phyloP scores from a whole-genome alignment of 1,140 invertebrate species.

The Hyposmocoma kahamanoa region DNA sequence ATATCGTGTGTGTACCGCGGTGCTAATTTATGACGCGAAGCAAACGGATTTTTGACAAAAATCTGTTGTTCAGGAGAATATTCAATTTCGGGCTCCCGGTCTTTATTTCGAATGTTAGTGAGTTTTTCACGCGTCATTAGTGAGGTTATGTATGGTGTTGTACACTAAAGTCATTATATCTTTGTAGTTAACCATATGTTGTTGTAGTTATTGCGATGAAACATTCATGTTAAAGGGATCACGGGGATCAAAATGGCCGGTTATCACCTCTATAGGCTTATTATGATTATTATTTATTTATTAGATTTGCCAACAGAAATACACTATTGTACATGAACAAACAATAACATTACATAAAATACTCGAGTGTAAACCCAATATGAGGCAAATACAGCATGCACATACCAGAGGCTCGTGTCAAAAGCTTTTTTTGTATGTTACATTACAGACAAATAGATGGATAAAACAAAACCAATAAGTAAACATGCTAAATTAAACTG shows the following conservation, averaged over 20 bases:
- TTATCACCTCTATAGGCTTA: slow-evolving; percentile 25
- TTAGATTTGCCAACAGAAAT: too few species aligned
- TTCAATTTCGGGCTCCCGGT: slow-evolving; percentile 20
- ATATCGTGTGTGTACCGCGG: slow-evolving; percentile 23
- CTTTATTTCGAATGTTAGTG: slow-evolving; percentile 19
- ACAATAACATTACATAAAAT: too few species aligned
- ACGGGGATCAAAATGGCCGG: slow-evolving; percentile 21
- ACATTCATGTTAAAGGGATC: slow-evolving; percentile 19
- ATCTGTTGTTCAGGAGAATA: slow-evolving; percentile 19
- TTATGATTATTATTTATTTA: too few species aligned
- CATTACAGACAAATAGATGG: too few species aligned
- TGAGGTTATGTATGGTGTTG: slow-evolving; percentile 17
- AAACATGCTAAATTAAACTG: too few species aligned
- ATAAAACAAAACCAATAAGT: too few species aligned
- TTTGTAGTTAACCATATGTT: slow-evolving; percentile 16
- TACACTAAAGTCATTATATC: slow-evolving; percentile 18
- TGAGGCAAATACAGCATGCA: too few species aligned
- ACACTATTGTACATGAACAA: too few species aligned
- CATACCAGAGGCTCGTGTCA: too few species aligned
- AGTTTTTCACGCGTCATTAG: slow-evolving; percentile 10
- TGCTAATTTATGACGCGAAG: slow-evolving; percentile 20
- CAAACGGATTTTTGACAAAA: slow-evolving; percentile 21
- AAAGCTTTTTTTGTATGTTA: too few species aligned
- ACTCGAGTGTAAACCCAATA: too few species aligned
- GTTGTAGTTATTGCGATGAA: slow-evolving; percentile 15